Evolutionary conservation across 2,113 vertebrate species (phyloP), one percentile per base, ranked within the genome.

Genomic region (Hyla sarda): DNA sequence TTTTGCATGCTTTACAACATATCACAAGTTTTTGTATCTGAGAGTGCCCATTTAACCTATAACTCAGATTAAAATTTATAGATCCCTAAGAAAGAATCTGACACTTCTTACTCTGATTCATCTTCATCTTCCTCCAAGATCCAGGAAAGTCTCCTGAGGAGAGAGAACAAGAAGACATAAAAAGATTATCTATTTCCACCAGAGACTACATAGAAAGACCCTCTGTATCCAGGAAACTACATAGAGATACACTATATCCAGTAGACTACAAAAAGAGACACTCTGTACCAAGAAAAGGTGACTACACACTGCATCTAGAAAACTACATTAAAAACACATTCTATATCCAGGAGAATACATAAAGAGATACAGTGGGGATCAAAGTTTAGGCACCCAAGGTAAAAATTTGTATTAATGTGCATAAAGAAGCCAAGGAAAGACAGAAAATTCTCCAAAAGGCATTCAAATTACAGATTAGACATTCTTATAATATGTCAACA

Each of bases 51-150:
- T 52, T 2, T 10, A 17, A 19, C 50, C 16, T 52, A 52, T 52
- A 52, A 10, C 12, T 10, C 41, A 45, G 10, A 45, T 45, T 50
- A 11, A 11, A 10, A 6, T 1, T 6, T n/a, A n/a, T 58, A 8
- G 1, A 60, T 21, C 0, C n/a, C n/a, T 23, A 14, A 25, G 8
- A 21, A 32, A 14, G 30, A 37, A 71, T 6, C 25, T 41, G 34
- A 41, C 3, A 30, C 3, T 60, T 65, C 84, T 14, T 86, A 86
- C 84, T 86, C 84, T 14, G 84, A 81, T 21, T 86, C 84, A 23
- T 86, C 84, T 81, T 86, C 84, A n/a, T 86, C 84, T 79, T 86
- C 84, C 30, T 86, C 84, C 52, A 80, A 45, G 21, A 86, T 86
- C 84, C 84, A 86, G 19, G 84, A 86, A 7, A 86, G 84, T 21